Base-by-base conservation (phyloP, 2,113 vertebrate species). In the Ictalurus punctatus region DNA sequence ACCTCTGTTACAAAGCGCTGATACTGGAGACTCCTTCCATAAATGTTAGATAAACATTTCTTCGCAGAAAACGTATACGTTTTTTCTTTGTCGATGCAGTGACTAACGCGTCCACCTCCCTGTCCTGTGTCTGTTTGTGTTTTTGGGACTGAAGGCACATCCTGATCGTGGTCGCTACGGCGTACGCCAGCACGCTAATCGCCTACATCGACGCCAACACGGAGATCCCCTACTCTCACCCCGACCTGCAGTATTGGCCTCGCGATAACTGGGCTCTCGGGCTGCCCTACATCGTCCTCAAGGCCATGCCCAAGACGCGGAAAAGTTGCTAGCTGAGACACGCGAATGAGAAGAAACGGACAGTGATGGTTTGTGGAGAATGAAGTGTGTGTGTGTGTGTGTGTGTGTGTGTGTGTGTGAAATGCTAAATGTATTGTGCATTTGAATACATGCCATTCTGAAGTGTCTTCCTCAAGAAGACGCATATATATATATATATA, bases 231-330 rank as follows among this genome's bases (percentile, higher is more conserved):
- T 93, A 94, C 0, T 94, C 95, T 0, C 93, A 95, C n/a, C 96
- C 98, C 0, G 95, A 94, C 86, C 86, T 99, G 13, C 93, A 92
- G 74, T 99, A 97, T 88, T 99, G 98, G 98, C 98, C 98, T 4
- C 94, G 91, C 0, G 95, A 97, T 88, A 94, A 94, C 0, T 97
- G 96, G 96, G 91, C 90, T 0, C 2, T 98, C 0, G 97, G 96
- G 56, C 90, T 99, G 87, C 98, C 98, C 44, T 98, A 98, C 0
- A 65, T 99, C 61, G 87, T 93, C 27, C 85, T 97, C 40, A 94
- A 86, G 69, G 90, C 89, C 4, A 90, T 90, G 0, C 61, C 90
- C 19, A 95, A 94, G 86, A 90, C 94, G 4, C 90, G 86, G 44
- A 98, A 98, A 92, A 91, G 78, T 78, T 97, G 96, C 91, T 98